phyloP scores from a whole-genome alignment of 2,888 invertebrate genomes.

The Rapana venosa region DNA sequence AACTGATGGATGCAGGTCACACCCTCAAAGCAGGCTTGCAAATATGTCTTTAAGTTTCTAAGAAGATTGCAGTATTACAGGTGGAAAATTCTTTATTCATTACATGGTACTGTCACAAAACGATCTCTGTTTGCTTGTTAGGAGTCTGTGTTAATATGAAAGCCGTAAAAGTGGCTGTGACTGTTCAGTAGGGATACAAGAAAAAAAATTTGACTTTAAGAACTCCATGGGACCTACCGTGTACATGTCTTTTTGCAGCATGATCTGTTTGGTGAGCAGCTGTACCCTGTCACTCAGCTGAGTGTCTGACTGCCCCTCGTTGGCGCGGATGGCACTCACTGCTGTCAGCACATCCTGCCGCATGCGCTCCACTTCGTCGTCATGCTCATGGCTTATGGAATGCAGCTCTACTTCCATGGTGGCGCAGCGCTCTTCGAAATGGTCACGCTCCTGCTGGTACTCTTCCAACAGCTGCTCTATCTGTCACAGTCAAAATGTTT shows the following conservation, averaged over 20 bases:
- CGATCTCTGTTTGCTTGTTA: too few species aligned
- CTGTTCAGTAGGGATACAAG: too few species aligned
- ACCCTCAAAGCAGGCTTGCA: too few species aligned
- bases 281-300: conserved; percentile 62
- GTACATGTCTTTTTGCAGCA: conserved; percentile 63
- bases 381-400: conserved; percentile 77
- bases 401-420: conserved; percentile 66
- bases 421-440: conserved; percentile 63
- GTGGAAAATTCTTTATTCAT: too few species aligned
- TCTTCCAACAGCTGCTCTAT: conserved; percentile 66
- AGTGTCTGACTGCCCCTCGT: conserved; percentile 67
- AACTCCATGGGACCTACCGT: conserved; percentile 57
- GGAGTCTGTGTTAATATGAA: too few species aligned
- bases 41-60: too few species aligned
- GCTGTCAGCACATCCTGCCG: conserved; percentile 79
- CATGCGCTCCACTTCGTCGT: conserved; percentile 75
- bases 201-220: too few species aligned
- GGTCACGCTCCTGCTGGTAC: conserved; percentile 64
- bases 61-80: too few species aligned
- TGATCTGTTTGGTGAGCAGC: conserved; percentile 63
- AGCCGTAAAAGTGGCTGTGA: too few species aligned
- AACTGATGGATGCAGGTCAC: too few species aligned
- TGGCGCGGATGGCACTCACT: conserved; percentile 71
- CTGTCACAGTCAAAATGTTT: conserved; percentile 29
- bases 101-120: too few species aligned